phyloP scores from a whole-genome alignment of 2,888 invertebrate genomes.

The Lasioglossum lativentre region DNA sequence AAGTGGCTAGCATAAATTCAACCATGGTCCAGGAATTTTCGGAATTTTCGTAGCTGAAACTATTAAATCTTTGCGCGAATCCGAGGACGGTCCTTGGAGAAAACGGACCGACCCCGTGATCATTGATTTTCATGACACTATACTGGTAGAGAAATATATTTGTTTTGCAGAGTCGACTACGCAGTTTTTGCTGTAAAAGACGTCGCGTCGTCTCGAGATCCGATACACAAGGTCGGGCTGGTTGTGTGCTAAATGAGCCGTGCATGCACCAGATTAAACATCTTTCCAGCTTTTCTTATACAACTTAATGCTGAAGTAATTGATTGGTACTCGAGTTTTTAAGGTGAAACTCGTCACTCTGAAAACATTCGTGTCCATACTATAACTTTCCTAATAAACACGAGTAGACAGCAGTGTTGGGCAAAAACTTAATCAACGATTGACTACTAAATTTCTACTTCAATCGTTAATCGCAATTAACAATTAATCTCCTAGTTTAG shows the following conservation, averaged over 20 bases:
- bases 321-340: background rate
- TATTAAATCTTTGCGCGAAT: background rate
- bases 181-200: background rate
- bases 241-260: background rate
- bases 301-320: background rate
- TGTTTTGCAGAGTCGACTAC: background rate
- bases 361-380: background rate
- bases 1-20: constrained; percentile 2
- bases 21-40: background rate
- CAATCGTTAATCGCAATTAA: too few relatives aligned
- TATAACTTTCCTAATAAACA: too few relatives aligned
- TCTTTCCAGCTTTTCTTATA: background rate
- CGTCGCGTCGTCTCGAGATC: background rate
- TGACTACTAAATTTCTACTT: too few relatives aligned
- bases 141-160: background rate
- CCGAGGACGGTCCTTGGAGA: background rate
- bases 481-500: too few relatives aligned
- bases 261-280: background rate
- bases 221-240: background rate
- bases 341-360: background rate
- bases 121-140: background rate
- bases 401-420: too few relatives aligned
- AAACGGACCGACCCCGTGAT: background rate
- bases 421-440: too few relatives aligned
- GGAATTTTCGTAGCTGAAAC: background rate